These are phyloP conservation scores for Eptesicus fuscus DNA, from an alignment of 2,113 vertebrate genomes.

Conservation along the genomic window DNA sequence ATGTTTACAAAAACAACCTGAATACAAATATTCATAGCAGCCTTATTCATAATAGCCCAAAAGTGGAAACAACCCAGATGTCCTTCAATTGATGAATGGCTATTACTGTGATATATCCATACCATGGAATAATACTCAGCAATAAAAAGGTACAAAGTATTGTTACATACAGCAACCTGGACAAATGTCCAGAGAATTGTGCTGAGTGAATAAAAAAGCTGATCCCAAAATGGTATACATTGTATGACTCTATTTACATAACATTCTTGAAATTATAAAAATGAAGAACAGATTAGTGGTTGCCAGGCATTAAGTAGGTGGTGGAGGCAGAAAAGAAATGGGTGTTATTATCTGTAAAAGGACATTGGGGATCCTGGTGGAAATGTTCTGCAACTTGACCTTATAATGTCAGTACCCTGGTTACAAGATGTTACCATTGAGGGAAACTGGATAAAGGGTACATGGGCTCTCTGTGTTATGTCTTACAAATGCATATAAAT, in stretches of 20 bases:
- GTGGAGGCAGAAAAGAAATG: not conserved
- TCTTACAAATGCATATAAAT: not conserved
- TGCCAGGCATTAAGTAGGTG: not conserved
- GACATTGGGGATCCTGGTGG: not conserved
- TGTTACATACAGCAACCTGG: not conserved
- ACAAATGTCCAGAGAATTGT: slow-evolving; percentile 6
- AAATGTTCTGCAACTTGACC: not conserved
- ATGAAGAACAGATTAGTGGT: not conserved
- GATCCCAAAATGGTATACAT: not conserved
- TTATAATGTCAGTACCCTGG: not conserved
- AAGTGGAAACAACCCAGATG: not conserved
- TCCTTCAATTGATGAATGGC: not conserved
- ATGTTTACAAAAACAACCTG: not conserved
- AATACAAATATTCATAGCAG: not conserved
- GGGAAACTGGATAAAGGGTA: not conserved
- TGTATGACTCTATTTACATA: not conserved
- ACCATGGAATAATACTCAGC: not conserved
- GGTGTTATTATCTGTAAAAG: not conserved
- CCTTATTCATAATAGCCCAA: not conserved
- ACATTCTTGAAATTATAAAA: not conserved
- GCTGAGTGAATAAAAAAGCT: not conserved
- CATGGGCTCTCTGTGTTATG: not conserved
- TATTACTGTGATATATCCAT: not conserved
- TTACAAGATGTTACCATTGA: not conserved
- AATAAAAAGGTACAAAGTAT: not conserved